These are phyloP conservation scores for Danio tinwini DNA, from an alignment of 2,797 vertebrate species.

Conservation along the genomic window DNA sequence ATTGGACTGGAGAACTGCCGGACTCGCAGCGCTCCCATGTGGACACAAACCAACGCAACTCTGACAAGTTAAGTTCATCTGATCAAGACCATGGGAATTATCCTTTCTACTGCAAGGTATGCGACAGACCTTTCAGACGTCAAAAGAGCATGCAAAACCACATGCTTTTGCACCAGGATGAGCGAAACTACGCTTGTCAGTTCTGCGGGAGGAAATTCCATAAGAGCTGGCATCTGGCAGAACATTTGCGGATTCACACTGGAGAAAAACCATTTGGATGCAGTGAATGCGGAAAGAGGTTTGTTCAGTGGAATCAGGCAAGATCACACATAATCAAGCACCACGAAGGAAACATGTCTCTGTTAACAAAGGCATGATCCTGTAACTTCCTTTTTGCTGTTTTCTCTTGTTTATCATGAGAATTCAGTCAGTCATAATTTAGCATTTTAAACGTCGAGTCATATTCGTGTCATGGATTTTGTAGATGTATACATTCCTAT, in stretches of 20 bases:
- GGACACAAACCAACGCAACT: neutral
- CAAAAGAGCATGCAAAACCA: constrained; percentile 40
- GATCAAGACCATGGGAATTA: neutral
- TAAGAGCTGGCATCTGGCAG: constrained; percentile 34
- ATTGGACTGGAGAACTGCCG: neutral
- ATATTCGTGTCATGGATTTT: neutral
- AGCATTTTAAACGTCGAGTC: neutral
- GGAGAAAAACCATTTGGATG: constrained; percentile 55
- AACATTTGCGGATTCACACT: constrained; percentile 54
- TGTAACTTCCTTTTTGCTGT: neutral
- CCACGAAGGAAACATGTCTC: constrained; percentile 29
- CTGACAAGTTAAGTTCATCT: neutral
- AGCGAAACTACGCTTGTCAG: constrained; percentile 35
- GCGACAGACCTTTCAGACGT: constrained; percentile 48
- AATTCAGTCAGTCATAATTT: neutral
- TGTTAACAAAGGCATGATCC: constrained; percentile 12
- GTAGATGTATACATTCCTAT: neutral
- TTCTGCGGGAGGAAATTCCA: constrained; percentile 29
- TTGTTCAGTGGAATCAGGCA: constrained; percentile 50
- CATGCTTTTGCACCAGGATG: constrained; percentile 48
- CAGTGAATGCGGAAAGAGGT: constrained; percentile 38
- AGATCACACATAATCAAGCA: constrained; percentile 46
- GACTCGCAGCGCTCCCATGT: neutral
- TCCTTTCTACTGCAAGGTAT: constrained; percentile 34
- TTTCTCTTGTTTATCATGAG: neutral